Evolutionary conservation across 2,113 vertebrate species (phyloP).

Genomic region (Osmerus mordax): DNA sequence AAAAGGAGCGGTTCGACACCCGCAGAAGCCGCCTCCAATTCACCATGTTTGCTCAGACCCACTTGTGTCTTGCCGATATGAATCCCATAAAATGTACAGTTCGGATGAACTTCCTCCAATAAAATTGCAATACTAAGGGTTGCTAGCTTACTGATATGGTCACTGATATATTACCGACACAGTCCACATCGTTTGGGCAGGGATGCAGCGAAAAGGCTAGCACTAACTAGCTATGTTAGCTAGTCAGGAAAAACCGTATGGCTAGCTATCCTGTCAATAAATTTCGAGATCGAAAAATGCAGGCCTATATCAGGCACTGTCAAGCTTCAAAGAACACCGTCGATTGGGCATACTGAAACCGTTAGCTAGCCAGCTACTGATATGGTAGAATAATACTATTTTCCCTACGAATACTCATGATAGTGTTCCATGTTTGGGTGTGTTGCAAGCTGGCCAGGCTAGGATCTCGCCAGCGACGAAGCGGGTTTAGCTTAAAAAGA

Average conservation of each 20-base stretch:
- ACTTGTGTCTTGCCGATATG: conserved; percentile 44
- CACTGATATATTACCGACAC: conserved; percentile 43
- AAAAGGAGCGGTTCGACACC: conserved; percentile 88
- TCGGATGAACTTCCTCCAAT: conserved; percentile 36
- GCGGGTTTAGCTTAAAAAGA: conserved; percentile 31
- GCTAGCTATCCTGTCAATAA: conserved; percentile 52
- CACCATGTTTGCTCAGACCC: conserved; percentile 75
- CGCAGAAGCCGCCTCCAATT: conserved; percentile 82
- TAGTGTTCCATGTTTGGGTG: conserved; percentile 39
- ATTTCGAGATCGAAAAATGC: conserved; percentile 61
- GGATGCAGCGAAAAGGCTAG: conserved; percentile 39
- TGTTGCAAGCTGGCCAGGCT: neutral
- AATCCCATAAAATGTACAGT: conserved; percentile 66
- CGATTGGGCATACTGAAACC: conserved; percentile 44
- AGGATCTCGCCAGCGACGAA: conserved; percentile 26
- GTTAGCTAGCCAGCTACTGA: conserved; percentile 16
- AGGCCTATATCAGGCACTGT: conserved; percentile 51
- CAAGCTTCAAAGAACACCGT: conserved; percentile 28
- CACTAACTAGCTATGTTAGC: conserved; percentile 36
- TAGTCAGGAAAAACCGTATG: conserved; percentile 34
- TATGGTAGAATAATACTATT: neutral
- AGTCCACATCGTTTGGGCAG: conserved; percentile 44
- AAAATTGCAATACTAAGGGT: conserved; percentile 14
- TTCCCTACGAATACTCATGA: conserved; percentile 33
- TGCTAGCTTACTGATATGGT: conserved; percentile 17